A percentile compares a stretch with the other conserved stretches of the same genome.
These are phyloP conservation scores for Drosophila recens DNA, from an alignment of 2,888 invertebrate species.

Conservation along the genomic window DNA sequence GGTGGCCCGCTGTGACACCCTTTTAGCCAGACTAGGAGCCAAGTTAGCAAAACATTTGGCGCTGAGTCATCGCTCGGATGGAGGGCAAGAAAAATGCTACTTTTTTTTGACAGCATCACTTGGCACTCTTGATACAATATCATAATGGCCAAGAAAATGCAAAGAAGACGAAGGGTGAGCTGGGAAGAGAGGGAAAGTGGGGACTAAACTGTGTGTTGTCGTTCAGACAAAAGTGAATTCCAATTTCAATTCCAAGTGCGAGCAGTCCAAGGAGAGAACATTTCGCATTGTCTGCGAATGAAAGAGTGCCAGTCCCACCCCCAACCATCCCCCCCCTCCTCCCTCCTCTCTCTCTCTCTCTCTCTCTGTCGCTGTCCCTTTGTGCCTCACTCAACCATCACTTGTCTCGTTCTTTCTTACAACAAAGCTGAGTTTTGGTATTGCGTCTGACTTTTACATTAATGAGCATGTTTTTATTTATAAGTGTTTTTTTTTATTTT, in stretches of 20 bases:
- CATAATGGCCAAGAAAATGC: conserved; percentile 59
- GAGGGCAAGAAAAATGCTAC: conserved; percentile 26
- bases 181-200: background rate
- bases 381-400: conserved; percentile 3
- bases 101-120: conserved; percentile 61
- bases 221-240: conserved; percentile 72
- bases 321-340: background rate
- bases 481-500: conserved; percentile 60
- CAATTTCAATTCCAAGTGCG: conserved; percentile 71
- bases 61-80: conserved; percentile 49
- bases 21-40: conserved; percentile 5
- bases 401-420: conserved; percentile 17
- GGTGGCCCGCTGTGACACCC: conserved; percentile 11
- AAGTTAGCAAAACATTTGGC: conserved; percentile 25
- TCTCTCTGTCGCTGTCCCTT: background rate
- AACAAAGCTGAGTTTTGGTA: conserved; percentile 19
- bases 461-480: conserved; percentile 81
- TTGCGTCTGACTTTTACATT: conserved; percentile 75
- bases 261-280: conserved; percentile 50
- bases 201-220: conserved; percentile 28
- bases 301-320: conserved; percentile 30
- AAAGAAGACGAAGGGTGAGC: background rate
- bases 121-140: conserved; percentile 78
- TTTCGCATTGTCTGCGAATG: conserved; percentile 60
- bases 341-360: background rate